Percentiles rank a stretch among this genome's conserved stretches.
These are phyloP conservation scores for Andrena flavipes DNA, from an alignment of 2,888 invertebrate genomes.

Conservation along the genomic window DNA sequence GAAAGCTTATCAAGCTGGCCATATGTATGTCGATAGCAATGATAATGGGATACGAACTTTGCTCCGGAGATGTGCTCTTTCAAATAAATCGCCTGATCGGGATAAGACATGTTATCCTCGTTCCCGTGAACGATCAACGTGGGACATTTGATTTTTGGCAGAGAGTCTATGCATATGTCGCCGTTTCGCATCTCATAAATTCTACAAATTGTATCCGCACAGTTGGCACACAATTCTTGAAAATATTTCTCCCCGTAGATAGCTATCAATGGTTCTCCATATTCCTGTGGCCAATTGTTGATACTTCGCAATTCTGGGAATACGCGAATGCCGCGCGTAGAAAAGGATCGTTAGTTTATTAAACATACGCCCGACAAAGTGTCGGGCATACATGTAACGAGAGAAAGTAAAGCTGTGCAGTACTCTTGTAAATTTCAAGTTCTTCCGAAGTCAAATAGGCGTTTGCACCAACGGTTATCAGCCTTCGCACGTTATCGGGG, in stretches of 20 bases:
- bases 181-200: slow-evolving; percentile 88
- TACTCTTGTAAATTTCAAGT: slow-evolving; percentile 88
- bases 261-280: slow-evolving; percentile 90
- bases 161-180: slow-evolving; percentile 89
- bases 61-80: slow-evolving; percentile 88
- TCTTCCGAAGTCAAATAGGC: slow-evolving; percentile 91
- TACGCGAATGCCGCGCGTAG: neutral
- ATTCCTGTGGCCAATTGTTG: slow-evolving; percentile 91
- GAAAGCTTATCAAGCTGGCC: neutral
- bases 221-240: slow-evolving; percentile 89
- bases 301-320: slow-evolving; percentile 88
- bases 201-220: slow-evolving; percentile 89
- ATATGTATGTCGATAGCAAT: neutral
- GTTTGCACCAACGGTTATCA: slow-evolving; percentile 92
- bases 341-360: neutral
- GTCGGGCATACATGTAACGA: neutral
- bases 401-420: slow-evolving; percentile 61
- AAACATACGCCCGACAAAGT: neutral
- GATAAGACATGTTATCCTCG: slow-evolving; percentile 92
- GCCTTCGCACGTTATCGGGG: slow-evolving; percentile 88
- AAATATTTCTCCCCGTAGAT: slow-evolving; percentile 91
- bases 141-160: slow-evolving; percentile 90
- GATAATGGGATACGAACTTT: slow-evolving; percentile 86
- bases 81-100: slow-evolving; percentile 91
- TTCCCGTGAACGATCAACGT: slow-evolving; percentile 94